These are phyloP conservation scores for Quiscalus mexicanus DNA, from an alignment of 2,113 vertebrate genomes.

Conservation along the genomic window DNA sequence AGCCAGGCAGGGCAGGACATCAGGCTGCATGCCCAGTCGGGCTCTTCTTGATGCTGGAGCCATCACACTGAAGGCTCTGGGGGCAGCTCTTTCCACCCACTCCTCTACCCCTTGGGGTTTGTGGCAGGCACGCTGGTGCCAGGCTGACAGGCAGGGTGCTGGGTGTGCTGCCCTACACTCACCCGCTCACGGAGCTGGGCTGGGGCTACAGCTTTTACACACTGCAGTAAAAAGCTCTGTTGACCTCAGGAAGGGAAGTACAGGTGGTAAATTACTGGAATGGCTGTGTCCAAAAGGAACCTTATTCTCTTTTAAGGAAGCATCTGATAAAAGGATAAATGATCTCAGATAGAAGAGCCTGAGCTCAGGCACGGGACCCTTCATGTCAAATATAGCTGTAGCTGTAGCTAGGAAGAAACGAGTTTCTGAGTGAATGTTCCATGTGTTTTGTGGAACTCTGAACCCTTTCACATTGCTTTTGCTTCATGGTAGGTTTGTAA, in stretches of 20 bases:
- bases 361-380: background rate
- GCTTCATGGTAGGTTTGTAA: background rate
- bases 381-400: background rate
- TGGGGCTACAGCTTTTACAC: background rate
- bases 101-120: background rate
- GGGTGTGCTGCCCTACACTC: background rate
- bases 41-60: background rate
- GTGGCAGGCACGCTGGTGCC: background rate
- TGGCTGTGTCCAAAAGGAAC: background rate
- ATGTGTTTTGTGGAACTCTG: background rate
- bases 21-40: accelerated
- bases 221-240: background rate
- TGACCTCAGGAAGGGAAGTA: background rate
- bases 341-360: accelerated
- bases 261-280: background rate
- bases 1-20: background rate
- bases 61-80: background rate
- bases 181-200: accelerated
- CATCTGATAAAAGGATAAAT: background rate
- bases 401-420: background rate
- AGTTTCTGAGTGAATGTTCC: background rate
- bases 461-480: background rate
- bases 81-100: background rate
- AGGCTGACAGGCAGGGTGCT: background rate
- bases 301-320: background rate